Evolutionary conservation across 1,140 invertebrate genomes (phyloP), one percentile per base, ranked within the genome.

Genomic region (Heterodera schachtii): DNA sequence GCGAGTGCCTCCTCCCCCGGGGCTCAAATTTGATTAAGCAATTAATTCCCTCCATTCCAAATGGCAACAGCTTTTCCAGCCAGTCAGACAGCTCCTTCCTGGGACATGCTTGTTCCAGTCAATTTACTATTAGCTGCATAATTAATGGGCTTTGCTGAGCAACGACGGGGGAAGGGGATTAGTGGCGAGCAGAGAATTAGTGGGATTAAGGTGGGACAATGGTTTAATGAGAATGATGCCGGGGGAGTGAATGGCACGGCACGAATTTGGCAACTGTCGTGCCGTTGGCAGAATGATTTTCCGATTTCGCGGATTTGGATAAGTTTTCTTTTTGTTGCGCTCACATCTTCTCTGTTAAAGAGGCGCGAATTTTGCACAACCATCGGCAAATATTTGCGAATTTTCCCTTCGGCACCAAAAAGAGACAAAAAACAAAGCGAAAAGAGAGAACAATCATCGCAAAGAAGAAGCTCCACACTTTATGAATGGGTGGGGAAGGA

Each of bases 41-140:
- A 60, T 60, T 60, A 60, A 60, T 60, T 60, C 57, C 57, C 19
- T 60, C 16, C 57, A 16, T 60, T 16, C 57, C 57, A 60, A 60
- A 60, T 60, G 57, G 57, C 57, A 60, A 60, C 57, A 60, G 57
- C 57, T 60, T 60, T 60, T 60, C 16, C 57, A 60, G 57, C 57
- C 57, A 60, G 57, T 60, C 57, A 60, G 57, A 19, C 57, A 60
- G 57, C 13, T 16, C 57, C 13, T 19, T 19, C 16, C 49, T 52
- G 49, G 49, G 6, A 52, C 49, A 16, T 60, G 57, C 57, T 60
- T 60, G 57, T 60, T 60, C 1, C 57, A 60, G 57, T 60, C 57
- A 60, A 60, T 60, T 60, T 60, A 60, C 19, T 60, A 60, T 60
- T 60, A 60, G 57, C 57, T 60, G 57, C 57, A 60, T 60, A 60